Conservation (phyloP, 2,888 invertebrate species). For the Tolmerus cingulatus region DNA sequence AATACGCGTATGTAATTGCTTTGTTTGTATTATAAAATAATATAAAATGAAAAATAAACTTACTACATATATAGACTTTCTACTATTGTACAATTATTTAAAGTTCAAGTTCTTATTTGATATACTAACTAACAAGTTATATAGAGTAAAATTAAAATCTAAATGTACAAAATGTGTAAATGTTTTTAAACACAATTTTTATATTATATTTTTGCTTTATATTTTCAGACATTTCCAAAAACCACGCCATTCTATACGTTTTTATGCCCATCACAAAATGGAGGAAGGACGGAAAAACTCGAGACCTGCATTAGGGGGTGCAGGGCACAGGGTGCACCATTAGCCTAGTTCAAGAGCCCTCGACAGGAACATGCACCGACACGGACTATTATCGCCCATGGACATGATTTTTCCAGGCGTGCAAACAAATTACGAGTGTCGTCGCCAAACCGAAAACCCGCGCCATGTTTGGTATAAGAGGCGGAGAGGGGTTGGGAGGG, state of each 20-base stretch:
- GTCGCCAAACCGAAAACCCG: neutral
- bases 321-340: neutral
- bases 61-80: neutral
- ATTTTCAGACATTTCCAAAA: neutral
- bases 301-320: neutral
- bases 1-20: no score
- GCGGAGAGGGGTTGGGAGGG: neutral
- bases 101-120: neutral
- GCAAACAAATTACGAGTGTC: slow-evolving; percentile 39
- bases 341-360: slow-evolving; percentile 25
- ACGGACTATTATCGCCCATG: slow-evolving; percentile 36
- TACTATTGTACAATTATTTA: neutral
- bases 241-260: neutral
- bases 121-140: neutral
- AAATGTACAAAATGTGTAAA: neutral
- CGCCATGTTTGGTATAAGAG: slow-evolving; percentile 22
- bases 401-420: slow-evolving; percentile 24
- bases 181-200: neutral
- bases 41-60: no score
- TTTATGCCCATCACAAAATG: neutral
- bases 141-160: neutral
- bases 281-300: neutral
- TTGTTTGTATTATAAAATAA: no score
- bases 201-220: neutral
- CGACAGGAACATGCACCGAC: slow-evolving; percentile 28